These are phyloP conservation scores for Platycheirus rosarum DNA, from an alignment of 2,888 invertebrate genomes.

Conservation along the genomic window DNA sequence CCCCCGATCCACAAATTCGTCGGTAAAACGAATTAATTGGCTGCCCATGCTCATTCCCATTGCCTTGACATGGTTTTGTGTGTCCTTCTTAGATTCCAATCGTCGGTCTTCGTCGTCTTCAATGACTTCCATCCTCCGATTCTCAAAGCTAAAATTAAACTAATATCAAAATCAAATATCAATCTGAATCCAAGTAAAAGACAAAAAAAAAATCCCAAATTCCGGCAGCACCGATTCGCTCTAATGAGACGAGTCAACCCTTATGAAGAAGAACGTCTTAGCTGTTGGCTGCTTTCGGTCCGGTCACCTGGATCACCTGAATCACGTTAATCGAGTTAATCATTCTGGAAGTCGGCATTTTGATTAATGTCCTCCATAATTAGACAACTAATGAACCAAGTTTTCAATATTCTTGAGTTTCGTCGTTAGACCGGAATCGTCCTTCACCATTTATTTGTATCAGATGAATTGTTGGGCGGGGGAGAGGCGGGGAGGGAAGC, in stretches of 20 bases:
- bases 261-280: neutral
- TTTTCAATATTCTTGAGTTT: constrained; percentile 63
- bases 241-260: constrained; percentile 43
- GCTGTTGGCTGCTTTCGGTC: constrained; percentile 2
- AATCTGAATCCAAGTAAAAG: constrained; percentile 19
- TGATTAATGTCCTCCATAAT: constrained; percentile 76
- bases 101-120: constrained; percentile 28
- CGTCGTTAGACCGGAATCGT: constrained; percentile 18
- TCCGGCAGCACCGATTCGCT: constrained; percentile 27
- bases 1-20: constrained; percentile 39
- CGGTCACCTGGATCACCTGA: constrained; percentile 60
- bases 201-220: constrained; percentile 16
- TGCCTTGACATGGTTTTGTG: constrained; percentile 49
- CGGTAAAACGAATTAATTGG: constrained; percentile 63
- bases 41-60: constrained; percentile 28
- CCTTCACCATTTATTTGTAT: neutral
- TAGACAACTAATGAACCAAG: constrained; percentile 75
- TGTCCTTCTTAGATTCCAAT: constrained; percentile 43
- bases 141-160: constrained; percentile 40
- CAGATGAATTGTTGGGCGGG: neutral
- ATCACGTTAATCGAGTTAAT: constrained; percentile 70
- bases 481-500: neutral
- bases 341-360: constrained; percentile 75
- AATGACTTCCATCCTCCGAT: constrained; percentile 37
- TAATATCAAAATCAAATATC: constrained; percentile 61